A percentile compares a stretch with the other conserved stretches of the same genome.
phyloP scores from a whole-genome alignment of 1,140 invertebrate species.

The Listronotus oregonensis region DNA sequence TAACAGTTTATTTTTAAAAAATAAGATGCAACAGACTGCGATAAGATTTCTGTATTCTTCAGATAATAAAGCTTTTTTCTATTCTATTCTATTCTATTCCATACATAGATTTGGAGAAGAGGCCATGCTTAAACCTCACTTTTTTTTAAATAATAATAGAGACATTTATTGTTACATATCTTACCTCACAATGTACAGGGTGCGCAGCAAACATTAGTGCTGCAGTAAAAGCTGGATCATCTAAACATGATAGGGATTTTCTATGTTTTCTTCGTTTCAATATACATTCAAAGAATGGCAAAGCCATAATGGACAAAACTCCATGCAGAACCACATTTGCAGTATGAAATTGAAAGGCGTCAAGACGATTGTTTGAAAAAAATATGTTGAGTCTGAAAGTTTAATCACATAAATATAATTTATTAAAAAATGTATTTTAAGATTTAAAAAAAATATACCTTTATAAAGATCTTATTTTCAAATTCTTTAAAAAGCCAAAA shows the following conservation, averaged over 20 bases:
- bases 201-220: slow-evolving; percentile 87
- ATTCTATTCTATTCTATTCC: no score
- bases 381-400: slow-evolving; percentile 51
- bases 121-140: not conserved
- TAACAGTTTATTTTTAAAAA: no score
- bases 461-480: no score
- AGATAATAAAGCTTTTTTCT: no score
- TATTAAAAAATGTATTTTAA: no score
- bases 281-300: slow-evolving; percentile 61
- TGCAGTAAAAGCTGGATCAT: slow-evolving; percentile 52
- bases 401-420: slow-evolving; percentile 1
- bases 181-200: slow-evolving; percentile 91
- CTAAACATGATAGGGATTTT: slow-evolving; percentile 19
- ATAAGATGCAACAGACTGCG: no score
- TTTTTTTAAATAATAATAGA: no score
- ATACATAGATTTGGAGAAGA: no score
- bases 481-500: no score
- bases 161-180: not conserved
- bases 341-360: slow-evolving; percentile 73
- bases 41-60: no score
- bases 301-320: slow-evolving; percentile 66
- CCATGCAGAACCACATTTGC: slow-evolving; percentile 73
- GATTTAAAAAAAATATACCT: no score
- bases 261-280: slow-evolving; percentile 46
- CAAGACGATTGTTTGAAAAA: slow-evolving; percentile 58